Evolutionary conservation across 2,888 invertebrate genomes (phyloP), one percentile per base, ranked within the genome.

Genomic region (Copidosoma aretas): DNA sequence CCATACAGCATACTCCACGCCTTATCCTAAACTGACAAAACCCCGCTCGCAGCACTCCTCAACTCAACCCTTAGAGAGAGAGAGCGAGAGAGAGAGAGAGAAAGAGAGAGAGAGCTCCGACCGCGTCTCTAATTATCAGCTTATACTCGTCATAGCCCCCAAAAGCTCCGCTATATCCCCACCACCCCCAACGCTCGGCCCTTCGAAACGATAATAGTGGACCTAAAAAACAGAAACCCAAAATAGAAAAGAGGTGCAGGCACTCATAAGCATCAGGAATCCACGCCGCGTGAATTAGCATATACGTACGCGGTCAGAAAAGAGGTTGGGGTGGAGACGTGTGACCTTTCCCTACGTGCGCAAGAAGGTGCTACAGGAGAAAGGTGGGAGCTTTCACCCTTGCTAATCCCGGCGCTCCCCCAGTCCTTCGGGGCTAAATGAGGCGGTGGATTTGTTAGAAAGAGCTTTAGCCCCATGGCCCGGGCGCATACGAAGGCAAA

Each of bases 391-490:
- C 80, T 78, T 82, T 78, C 73, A 75, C 41, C 59, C 58, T 60
- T 71, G 74, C 77, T 82, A 82, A 82, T 82, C 82, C 79, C 72
- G 70, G 71, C 32, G 32, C 43, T 14, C 32, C 15, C 54, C 56
- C 10, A 17, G 46, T 39, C 46, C 43, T 74, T 75, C 79, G 78
- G 77, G 76, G 77, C 79, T 81, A 82, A 83, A 83, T 81, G 83
- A 82, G 83, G 78, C 79, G 82, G 82, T 83, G 83, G 83, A 82
- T 83, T 83, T 83, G 83, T 82, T 79, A 80, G 78, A 81, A 81
- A 83, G 81, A 82, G 82, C 83, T 83, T 82, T 81, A 76, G 76
- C 77, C 77, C 77, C 73, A 8, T 5, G 32, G 8, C 32, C 75
- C 62, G 69, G 60, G 64, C 60, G 68, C 56, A 19, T 10, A 53